phyloP scores from a whole-genome alignment of 2,888 invertebrate species.

The Mythimna pallens region DNA sequence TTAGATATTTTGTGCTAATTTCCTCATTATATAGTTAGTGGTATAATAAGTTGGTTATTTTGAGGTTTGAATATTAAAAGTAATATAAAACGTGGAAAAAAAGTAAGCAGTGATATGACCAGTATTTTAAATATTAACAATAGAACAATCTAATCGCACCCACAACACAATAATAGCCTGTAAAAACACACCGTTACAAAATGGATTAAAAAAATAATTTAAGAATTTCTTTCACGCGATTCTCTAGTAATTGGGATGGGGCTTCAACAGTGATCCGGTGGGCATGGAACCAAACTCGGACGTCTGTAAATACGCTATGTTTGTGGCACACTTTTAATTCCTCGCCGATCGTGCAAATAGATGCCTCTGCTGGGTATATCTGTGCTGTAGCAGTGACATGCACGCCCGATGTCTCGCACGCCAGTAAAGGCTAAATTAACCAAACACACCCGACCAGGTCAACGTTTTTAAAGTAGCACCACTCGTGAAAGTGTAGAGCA shows the following conservation, averaged over 20 bases:
- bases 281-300: constrained; percentile 70
- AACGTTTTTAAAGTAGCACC: constrained; percentile 88
- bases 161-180: constrained; percentile 65
- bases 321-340: constrained; percentile 83
- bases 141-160: constrained; percentile 50
- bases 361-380: constrained; percentile 67
- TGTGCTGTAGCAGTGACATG: constrained; percentile 67
- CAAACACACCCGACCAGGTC: constrained; percentile 84
- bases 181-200: constrained; percentile 71
- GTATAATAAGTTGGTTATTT: not conserved
- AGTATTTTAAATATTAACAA: constrained; percentile 49
- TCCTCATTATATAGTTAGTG: not conserved
- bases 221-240: constrained; percentile 71
- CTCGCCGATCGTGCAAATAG: constrained; percentile 77
- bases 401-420: constrained; percentile 69
- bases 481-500: constrained; percentile 86
- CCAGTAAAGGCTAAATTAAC: constrained; percentile 80
- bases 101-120: constrained; percentile 18
- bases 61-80: constrained; percentile 2
- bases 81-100: not conserved
- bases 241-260: constrained; percentile 73
- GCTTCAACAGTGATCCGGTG: constrained; percentile 68
- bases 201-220: constrained; percentile 70
- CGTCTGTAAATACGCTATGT: constrained; percentile 78
- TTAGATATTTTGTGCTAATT: not conserved